phyloP scores from a whole-genome alignment of 2,888 invertebrate species.

The Macrophya annulata region DNA sequence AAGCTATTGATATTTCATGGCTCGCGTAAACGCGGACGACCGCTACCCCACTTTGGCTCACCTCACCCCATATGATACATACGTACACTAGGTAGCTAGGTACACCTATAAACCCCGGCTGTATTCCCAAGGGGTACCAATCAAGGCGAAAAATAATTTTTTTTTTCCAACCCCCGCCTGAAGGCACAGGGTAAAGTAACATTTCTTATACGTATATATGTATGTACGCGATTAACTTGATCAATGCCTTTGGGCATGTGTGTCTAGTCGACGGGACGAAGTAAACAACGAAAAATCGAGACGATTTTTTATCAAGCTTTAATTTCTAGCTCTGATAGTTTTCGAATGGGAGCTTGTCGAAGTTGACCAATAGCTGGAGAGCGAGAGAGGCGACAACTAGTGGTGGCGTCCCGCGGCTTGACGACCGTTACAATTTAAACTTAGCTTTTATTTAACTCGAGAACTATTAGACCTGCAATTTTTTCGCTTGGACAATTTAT shows the following conservation, averaged over 20 bases:
- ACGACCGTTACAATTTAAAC: background rate
- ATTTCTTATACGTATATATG: conserved; percentile 17
- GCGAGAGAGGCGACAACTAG: background rate
- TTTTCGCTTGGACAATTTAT: background rate
- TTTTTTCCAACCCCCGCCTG: conserved; percentile 66
- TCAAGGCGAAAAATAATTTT: conserved; percentile 77
- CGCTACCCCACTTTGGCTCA: background rate
- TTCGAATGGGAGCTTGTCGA: background rate
- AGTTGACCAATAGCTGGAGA: conserved; percentile 23
- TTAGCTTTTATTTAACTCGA: background rate
- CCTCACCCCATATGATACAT: background rate
- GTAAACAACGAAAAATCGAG: background rate
- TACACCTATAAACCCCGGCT: conserved; percentile 26
- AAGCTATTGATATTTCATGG: conserved; percentile 77
- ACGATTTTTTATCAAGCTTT: background rate
- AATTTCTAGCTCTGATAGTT: background rate
- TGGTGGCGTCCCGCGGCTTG: conserved; percentile 21
- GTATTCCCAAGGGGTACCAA: conserved; percentile 75
- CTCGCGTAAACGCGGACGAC: conserved; percentile 57
- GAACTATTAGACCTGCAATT: background rate
- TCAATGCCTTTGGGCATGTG: conserved; percentile 10
- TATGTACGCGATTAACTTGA: conserved; percentile 41
- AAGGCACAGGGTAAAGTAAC: background rate
- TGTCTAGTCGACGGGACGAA: background rate
- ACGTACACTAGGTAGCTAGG: conserved; percentile 10